These are phyloP conservation scores for Podarcis cretensis DNA, from an alignment of 2,113 vertebrate genomes.

Conservation along the genomic window DNA sequence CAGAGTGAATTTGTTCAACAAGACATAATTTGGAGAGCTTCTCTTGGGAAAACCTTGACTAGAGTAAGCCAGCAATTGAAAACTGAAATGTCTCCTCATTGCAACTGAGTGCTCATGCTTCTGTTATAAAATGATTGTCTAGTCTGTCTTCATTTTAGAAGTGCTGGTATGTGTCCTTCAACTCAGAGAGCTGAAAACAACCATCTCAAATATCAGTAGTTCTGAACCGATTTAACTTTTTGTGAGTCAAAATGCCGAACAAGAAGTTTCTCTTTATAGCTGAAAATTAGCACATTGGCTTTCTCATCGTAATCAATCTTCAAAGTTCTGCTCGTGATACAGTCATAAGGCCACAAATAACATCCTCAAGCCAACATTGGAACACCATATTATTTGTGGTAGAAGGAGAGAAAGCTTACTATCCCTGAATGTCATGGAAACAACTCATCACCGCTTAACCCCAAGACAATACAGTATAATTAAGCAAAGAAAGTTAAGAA, in stretches of 20 bases:
- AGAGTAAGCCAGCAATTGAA: not conserved
- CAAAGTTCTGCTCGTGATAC: not conserved
- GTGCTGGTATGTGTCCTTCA: not conserved
- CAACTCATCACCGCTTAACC: not conserved
- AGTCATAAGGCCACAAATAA: not conserved
- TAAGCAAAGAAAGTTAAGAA: not conserved
- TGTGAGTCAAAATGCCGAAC: not conserved
- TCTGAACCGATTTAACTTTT: not conserved
- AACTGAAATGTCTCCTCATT: not conserved
- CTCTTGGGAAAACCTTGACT: not conserved
- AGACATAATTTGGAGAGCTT: not conserved
- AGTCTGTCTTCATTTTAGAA: not conserved
- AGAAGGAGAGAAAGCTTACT: not conserved
- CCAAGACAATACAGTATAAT: not conserved
- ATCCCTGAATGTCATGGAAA: not conserved
- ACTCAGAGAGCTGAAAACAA: not conserved
- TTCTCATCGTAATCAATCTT: not conserved
- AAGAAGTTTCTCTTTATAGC: not conserved
- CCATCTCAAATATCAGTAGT: not conserved
- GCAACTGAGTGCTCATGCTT: not conserved
- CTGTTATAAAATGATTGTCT: not conserved
- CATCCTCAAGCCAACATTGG: not conserved
- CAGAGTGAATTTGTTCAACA: not conserved
- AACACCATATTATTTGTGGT: not conserved
- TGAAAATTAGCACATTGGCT: not conserved